These are phyloP conservation scores for Schizaphis graminum DNA, from an alignment of 2,888 invertebrate genomes.

Conservation along the genomic window DNA sequence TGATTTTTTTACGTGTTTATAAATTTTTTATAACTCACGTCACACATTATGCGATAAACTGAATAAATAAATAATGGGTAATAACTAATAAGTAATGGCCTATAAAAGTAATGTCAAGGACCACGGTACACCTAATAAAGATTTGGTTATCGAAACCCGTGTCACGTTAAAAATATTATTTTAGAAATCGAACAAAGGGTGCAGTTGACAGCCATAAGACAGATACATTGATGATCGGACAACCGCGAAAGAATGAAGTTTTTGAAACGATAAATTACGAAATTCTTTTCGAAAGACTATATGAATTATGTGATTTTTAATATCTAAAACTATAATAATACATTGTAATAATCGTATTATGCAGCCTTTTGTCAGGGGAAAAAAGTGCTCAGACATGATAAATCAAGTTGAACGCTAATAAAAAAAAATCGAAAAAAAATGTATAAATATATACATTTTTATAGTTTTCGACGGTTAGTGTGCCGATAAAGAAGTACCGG, in stretches of 20 bases:
- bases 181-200: not conserved
- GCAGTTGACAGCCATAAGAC: not conserved
- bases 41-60: not conserved
- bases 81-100: not conserved
- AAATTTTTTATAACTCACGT: not conserved
- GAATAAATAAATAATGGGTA: not conserved
- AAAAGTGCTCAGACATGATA: not conserved
- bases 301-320: not conserved
- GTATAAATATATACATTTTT: not conserved
- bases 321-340: not conserved
- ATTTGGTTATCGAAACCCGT: slow-evolving; percentile 15
- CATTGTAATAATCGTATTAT: not conserved
- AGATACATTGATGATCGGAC: not conserved
- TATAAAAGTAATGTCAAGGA: not conserved
- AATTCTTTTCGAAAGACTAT: not conserved
- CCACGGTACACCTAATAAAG: not conserved
- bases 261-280: not conserved
- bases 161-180: slow-evolving; percentile 11
- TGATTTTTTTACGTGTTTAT: not conserved
- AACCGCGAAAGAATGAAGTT: not conserved
- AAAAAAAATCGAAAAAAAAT: not conserved
- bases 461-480: not conserved
- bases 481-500: not conserved
- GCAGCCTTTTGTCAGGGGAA: not conserved
- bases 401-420: slow-evolving; percentile 4